Evolutionary conservation across 1,140 invertebrate species (phyloP), one percentile per base, ranked within the genome.

Genomic region (Drosophila quadrilineata): DNA sequence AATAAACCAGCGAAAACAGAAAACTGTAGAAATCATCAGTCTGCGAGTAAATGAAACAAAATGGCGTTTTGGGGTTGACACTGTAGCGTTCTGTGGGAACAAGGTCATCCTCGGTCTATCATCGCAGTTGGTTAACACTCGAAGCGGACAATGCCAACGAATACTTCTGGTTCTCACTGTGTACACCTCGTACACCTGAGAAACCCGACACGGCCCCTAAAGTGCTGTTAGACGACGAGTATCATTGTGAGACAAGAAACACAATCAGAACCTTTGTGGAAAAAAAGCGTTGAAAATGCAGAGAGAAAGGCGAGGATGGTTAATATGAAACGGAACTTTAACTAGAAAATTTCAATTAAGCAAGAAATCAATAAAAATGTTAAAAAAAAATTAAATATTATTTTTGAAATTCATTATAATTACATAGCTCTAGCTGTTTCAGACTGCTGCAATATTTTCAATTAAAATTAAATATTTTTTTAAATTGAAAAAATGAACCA

Each of bases 41-140:
- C 17, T 48, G 38, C 50, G 50, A 63, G 49, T 49, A 52, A 62
- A 62, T 48, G 54, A 49, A 56, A 24, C 31, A 24, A 49, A 62
- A 49, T 46, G 49, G 12, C 31, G 58, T 48, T 54, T n/a, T n/a
- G n/a, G n/a, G 36, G 41, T 53, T 22, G 49, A 31, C 64, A 38
- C 14, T 28, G 58, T 31, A 53, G 38, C 35, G 64, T 68, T 68
- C 59, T 43, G 65, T 68, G 65, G 65, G 65, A 68, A 68, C 52
- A 56, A 56, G 65, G 65, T 68, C 59, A 68, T 50, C 12, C 24
- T 29, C 43, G 22, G 17, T 35, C 60, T n/a, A 41, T 31, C 21
- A 21, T 19, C 17, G n/a, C 3, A 12, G 29, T 14, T 50, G 33
- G 16, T 31, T 9, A 24, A n/a, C 36, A 54, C 36, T 35, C 12